phyloP scores from a whole-genome alignment of 2,888 invertebrate species.

The Netelia melanura region DNA sequence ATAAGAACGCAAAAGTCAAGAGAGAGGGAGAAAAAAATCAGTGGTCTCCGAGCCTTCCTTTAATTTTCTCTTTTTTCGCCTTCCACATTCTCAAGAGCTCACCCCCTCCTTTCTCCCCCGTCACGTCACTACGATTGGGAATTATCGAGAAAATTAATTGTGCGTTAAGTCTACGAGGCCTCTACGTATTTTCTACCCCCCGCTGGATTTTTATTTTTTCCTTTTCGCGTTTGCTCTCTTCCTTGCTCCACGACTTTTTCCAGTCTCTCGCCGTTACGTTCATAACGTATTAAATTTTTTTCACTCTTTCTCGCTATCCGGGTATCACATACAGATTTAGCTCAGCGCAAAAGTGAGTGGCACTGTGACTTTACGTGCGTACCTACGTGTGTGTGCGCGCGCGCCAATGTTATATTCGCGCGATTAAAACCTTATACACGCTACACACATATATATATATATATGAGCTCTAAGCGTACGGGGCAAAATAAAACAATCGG shows the following conservation, averaged over 20 bases:
- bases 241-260: constrained; percentile 26
- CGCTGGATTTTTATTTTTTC: constrained; percentile 31
- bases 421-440: constrained; percentile 2
- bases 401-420: constrained; percentile 33
- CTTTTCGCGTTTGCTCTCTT: constrained; percentile 57
- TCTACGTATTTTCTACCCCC: constrained; percentile 49
- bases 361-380: constrained; percentile 33
- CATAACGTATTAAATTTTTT: neutral
- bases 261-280: constrained; percentile 37
- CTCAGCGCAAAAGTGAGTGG: constrained; percentile 30
- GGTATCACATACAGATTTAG: constrained; percentile 55
- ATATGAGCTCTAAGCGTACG: constrained; percentile 5
- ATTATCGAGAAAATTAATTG: constrained; percentile 84
- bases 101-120: constrained; percentile 60
- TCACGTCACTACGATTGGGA: constrained; percentile 80
- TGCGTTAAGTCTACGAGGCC: constrained; percentile 81
- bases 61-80: constrained; percentile 58
- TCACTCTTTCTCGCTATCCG: constrained; percentile 69
- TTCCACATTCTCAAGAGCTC: constrained; percentile 15
- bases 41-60: constrained; percentile 57
- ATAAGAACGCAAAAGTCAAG: constrained; percentile 10
- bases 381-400: constrained; percentile 13
- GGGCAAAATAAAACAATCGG: constrained; percentile 27
- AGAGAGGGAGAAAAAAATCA: constrained; percentile 29
- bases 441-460: neutral